Evolutionary conservation across 2,888 invertebrate genomes (phyloP).

Genomic region (Minunthozetes semirufus): DNA sequence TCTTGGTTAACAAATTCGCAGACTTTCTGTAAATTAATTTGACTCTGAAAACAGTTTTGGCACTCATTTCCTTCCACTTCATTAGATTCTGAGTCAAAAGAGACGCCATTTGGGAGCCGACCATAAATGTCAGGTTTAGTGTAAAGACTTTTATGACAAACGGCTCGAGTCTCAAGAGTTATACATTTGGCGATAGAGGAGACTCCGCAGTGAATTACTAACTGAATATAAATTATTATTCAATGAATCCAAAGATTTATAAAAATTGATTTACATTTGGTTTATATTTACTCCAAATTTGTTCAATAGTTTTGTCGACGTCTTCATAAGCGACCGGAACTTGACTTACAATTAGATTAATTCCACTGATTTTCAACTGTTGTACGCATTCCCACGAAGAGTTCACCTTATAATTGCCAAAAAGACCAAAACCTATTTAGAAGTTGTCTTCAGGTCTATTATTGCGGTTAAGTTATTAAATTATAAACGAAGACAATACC

Average conservation of each 20-base stretch:
- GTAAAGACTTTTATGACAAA: not conserved
- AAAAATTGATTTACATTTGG: not conserved
- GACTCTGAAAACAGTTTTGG: not conserved
- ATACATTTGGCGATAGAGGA: conserved; percentile 27
- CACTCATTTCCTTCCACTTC: not conserved
- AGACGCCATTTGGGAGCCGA: not conserved
- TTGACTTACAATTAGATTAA: conserved; percentile 14
- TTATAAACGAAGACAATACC: too few species aligned
- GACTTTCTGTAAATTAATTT: conserved; percentile 25
- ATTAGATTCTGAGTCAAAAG: not conserved
- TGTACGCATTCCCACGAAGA: conserved; percentile 35
- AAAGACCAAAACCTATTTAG: conserved; percentile 33
- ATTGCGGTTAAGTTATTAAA: too few species aligned
- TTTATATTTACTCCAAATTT: conserved; percentile 31
- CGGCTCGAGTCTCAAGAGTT: conserved; percentile 24
- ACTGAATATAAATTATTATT: not conserved
- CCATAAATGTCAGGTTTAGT: conserved; percentile 23
- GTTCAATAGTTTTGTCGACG: not conserved
- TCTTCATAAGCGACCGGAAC: conserved; percentile 33
- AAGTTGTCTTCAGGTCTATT: too few species aligned
- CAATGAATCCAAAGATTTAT: not conserved
- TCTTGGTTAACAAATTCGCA: conserved; percentile 20
- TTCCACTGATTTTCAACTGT: not conserved
- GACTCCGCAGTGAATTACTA: conserved; percentile 37
- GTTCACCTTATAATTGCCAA: conserved; percentile 31